Base-by-base conservation (phyloP, 2,113 vertebrate species). In the Cinclus mexicanus region DNA sequence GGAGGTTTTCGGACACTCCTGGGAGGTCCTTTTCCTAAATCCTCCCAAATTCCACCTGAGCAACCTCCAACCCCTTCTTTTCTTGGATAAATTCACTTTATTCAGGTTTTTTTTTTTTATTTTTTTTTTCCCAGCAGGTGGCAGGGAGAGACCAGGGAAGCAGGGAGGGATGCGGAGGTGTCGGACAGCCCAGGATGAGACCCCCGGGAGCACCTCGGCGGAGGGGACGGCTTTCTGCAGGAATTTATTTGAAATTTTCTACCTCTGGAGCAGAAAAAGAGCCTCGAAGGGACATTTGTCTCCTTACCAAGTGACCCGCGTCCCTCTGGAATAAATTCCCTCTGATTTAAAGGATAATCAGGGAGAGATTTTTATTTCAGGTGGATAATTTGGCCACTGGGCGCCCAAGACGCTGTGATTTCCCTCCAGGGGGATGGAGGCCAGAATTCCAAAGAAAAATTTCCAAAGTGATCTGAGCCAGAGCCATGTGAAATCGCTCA, bases 241-340 rank as follows among this genome's bases (percentile, higher is more conserved):
- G 59, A 2, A 49, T 81, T 57, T 25, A 12, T 8, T 14, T 11
- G 52, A 64, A 21, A 74, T 65, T 85, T 74, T n/a, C 28, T 19
- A 5, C 41, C 6, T 3, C n/a, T 7, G 41, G 69, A 33, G 82
- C 28, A 74, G 18, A 5, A 47, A 19, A 84, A 21, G 21, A 55
- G 17, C n/a, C 49, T 17, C 3, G 6, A 9, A 37, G 23, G 14
- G n/a, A 55, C 3, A 12, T 39, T 47, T 46, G 3, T 33, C 14
- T 17, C 33, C 1, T 0, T 7, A 3, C 21, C 13, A 21, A 10
- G 2, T 1, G 9, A 37, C 12, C 41, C 2, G 3, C 3, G 9
- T 24, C 56, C 39, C 47, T 71, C 33, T 26, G 57, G 69, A 47
- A 64, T 22, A 28, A 53, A 74, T 35, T 41, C 65, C 44, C 55